Percentiles rank a stretch among this genome's conserved stretches.
These are phyloP conservation scores for Eonycteris spelaea DNA, from an alignment of 2,113 vertebrate genomes.

Conservation along the genomic window DNA sequence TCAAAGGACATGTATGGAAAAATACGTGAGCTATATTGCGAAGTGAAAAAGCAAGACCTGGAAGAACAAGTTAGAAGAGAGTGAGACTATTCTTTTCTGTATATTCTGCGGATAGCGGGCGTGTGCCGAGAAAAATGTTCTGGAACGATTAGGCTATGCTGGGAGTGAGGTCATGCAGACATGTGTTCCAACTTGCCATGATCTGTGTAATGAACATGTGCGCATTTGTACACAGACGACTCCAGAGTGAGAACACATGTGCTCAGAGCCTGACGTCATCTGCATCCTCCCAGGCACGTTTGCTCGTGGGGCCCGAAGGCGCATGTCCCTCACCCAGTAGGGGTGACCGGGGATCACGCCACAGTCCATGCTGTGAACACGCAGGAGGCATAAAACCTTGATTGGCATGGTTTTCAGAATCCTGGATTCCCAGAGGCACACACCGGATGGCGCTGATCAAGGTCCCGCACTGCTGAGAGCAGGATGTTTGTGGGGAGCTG, in stretches of 20 bases:
- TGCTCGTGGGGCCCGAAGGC: not conserved
- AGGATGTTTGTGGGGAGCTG: too few relatives aligned
- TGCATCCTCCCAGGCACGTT: not conserved
- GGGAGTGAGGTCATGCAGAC: too few relatives aligned
- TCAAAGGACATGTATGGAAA: not conserved
- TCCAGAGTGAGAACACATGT: not conserved
- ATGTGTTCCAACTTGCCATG: not conserved
- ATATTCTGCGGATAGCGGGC: fast-evolving
- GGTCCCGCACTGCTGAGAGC: too few relatives aligned
- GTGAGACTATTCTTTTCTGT: not conserved
- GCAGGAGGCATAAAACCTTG: too few relatives aligned
- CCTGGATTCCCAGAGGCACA: too few relatives aligned
- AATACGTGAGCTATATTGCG: not conserved
- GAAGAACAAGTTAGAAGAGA: not conserved
- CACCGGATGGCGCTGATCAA: too few relatives aligned
- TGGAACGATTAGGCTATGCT: too few relatives aligned
- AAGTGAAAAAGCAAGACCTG: not conserved
- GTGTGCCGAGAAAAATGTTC: not conserved
- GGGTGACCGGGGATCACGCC: not conserved
- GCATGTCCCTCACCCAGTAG: not conserved
- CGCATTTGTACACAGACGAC: not conserved
- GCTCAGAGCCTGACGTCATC: not conserved
- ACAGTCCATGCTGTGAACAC: not conserved
- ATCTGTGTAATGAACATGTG: not conserved
- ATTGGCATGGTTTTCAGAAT: too few relatives aligned